A percentile compares a stretch with the other conserved stretches of the same genome.
phyloP scores from a whole-genome alignment of 2,113 vertebrate genomes.

The Himantopus leucocephalus region DNA sequence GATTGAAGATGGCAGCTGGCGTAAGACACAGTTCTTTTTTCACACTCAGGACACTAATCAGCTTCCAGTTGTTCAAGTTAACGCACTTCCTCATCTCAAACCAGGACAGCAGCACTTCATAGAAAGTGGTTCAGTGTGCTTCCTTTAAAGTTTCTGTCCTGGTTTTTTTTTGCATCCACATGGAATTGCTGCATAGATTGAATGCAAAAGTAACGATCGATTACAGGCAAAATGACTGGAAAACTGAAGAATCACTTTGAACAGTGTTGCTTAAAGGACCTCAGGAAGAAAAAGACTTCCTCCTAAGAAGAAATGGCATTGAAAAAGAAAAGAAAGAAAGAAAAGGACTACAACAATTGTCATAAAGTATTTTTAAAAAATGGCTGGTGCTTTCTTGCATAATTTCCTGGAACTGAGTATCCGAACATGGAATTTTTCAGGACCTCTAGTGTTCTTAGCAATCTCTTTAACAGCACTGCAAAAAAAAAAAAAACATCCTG shows the following conservation, averaged over 20 bases:
- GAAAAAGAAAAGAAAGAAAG: conserved; percentile 36
- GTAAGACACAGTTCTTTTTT: conserved; percentile 88
- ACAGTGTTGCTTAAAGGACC: conserved; percentile 60
- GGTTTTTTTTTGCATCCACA: neutral
- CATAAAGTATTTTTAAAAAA: conserved; percentile 61
- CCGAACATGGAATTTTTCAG: conserved; percentile 66
- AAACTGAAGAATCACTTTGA: conserved; percentile 21
- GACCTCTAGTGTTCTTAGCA: conserved; percentile 54
- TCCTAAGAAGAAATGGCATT: conserved; percentile 71
- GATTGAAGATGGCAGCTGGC: conserved; percentile 94
- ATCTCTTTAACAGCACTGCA: conserved; percentile 42
- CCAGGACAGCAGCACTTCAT: conserved; percentile 76
- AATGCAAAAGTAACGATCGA: neutral
- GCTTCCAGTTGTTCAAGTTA: conserved; percentile 87
- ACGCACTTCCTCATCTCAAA: conserved; percentile 73
- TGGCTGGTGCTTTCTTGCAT: conserved; percentile 71
- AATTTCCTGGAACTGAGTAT: conserved; percentile 68
- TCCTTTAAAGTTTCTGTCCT: conserved; percentile 78
- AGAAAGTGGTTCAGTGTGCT: conserved; percentile 91
- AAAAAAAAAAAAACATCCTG: neutral
- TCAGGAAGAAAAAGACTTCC: conserved; percentile 75
- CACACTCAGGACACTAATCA: conserved; percentile 88
- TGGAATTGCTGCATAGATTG: conserved; percentile 4
- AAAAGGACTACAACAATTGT: conserved; percentile 50
- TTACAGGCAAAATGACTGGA: neutral